Conservation (phyloP, 2,797 vertebrate species). For the Pseudochromis fuscus region DNA sequence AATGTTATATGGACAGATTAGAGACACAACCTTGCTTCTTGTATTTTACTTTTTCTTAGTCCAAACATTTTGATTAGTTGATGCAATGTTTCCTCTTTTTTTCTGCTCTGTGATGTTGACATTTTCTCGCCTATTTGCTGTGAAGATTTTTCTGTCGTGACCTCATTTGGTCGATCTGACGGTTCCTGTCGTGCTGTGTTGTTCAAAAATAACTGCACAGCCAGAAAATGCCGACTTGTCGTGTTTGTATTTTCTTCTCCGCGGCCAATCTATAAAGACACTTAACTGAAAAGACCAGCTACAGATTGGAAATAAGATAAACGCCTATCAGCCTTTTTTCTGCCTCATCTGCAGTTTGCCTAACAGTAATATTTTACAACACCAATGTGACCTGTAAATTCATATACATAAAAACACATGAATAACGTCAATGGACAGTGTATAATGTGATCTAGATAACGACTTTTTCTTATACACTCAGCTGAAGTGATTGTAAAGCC, state of each 20-base stretch:
- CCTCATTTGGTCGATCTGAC: slow-evolving; percentile 5
- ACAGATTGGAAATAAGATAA: slow-evolving; percentile 22
- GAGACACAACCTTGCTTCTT: not conserved
- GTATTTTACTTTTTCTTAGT: not conserved
- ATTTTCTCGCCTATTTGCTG: slow-evolving; percentile 4
- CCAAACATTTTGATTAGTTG: not conserved
- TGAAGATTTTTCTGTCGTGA: not conserved
- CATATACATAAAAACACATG: not conserved
- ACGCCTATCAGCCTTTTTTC: not conserved
- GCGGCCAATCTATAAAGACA: slow-evolving; percentile 1
- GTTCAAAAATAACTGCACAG: slow-evolving; percentile 25
- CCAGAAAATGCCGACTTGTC: slow-evolving; percentile 4
- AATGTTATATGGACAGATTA: not conserved
- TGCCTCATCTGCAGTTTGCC: slow-evolving; percentile 12
- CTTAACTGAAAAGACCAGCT: slow-evolving; percentile 11
- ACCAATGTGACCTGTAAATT: slow-evolving; percentile 6
- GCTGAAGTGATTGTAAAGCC: not conserved
- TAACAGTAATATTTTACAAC: not conserved
- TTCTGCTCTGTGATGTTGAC: not conserved
- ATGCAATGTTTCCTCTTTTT: slow-evolving; percentile 1
- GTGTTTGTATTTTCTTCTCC: not conserved
- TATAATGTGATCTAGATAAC: not conserved
- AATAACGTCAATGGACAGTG: not conserved
- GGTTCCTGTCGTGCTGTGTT: not conserved
- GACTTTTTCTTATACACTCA: slow-evolving; percentile 10